Conservation (phyloP, 2,113 vertebrate species). For the Pongo abelii region DNA sequence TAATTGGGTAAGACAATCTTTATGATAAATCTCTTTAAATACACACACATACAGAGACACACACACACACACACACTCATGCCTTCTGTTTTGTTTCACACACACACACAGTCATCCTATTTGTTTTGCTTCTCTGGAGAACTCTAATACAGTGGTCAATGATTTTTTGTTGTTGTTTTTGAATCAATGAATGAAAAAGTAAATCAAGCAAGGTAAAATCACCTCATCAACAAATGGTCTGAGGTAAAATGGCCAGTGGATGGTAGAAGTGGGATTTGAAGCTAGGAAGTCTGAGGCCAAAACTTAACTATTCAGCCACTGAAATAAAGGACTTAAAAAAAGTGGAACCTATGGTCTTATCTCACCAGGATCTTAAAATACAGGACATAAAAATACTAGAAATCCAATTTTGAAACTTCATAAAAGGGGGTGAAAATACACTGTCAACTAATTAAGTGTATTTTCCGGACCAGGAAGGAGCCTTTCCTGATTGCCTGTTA, state of each 20-base stretch:
- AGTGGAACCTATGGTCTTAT: background rate
- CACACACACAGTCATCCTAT: background rate
- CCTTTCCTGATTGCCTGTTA: background rate
- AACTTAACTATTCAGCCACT: slow-evolving; percentile 8
- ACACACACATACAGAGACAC: background rate
- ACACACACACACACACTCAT: background rate
- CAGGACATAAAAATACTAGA: slow-evolving; percentile 27
- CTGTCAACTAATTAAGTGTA: background rate
- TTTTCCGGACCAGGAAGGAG: background rate
- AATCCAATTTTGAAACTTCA: slow-evolving; percentile 12
- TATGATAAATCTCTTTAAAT: background rate
- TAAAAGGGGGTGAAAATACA: background rate
- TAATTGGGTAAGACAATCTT: background rate
- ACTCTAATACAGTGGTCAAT: background rate
- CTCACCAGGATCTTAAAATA: slow-evolving; percentile 35
- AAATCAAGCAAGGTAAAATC: background rate
- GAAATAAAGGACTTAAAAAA: slow-evolving; percentile 13
- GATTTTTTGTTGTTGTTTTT: background rate
- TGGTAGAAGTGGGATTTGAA: background rate
- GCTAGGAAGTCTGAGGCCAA: background rate
- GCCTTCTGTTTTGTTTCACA: background rate
- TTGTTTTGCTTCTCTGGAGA: background rate
- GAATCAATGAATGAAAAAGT: background rate
- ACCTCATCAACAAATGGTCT: background rate
- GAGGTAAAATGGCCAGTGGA: background rate